phyloP scores from a whole-genome alignment of 1,140 invertebrate genomes.

The Cydia strobilella region DNA sequence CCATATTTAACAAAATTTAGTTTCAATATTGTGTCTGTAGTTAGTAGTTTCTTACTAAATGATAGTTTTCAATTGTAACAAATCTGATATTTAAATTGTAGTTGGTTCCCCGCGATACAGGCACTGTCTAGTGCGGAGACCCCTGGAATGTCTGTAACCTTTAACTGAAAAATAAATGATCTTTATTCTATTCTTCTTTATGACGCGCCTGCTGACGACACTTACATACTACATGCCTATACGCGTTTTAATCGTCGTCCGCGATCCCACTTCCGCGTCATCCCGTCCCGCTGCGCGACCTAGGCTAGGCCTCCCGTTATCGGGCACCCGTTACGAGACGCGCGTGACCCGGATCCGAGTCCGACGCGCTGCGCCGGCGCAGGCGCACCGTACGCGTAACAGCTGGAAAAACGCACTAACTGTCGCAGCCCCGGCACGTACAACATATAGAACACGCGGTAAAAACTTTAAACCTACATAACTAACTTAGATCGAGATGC shows the following conservation, averaged over 20 bases:
- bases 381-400: constrained; percentile 42
- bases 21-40: too few species aligned
- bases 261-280: constrained; percentile 68
- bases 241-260: constrained; percentile 48
- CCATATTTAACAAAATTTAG: too few species aligned
- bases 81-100: too few species aligned
- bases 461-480: constrained; percentile 22
- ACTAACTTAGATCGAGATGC: neutral
- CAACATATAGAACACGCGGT: constrained; percentile 4
- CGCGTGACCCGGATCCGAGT: constrained; percentile 74
- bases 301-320: constrained; percentile 61
- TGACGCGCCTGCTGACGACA: neutral
- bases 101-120: too few species aligned
- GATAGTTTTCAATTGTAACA: too few species aligned
- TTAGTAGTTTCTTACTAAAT: too few species aligned
- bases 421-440: constrained; percentile 47
- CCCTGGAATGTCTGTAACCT: too few species aligned
- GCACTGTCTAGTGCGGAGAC: too few species aligned
- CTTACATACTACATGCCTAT: constrained; percentile 12
- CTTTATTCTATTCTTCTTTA: neutral
- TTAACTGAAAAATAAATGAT: too few species aligned
- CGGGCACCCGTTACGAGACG: constrained; percentile 73
- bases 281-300: constrained; percentile 76
- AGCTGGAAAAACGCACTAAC: constrained; percentile 63
- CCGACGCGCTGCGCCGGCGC: constrained; percentile 43